A percentile compares a stretch with the other conserved stretches of the same genome.
Evolutionary conservation across 2,113 vertebrate species (phyloP).

Genomic region (Melanostigma gelatinosum): DNA sequence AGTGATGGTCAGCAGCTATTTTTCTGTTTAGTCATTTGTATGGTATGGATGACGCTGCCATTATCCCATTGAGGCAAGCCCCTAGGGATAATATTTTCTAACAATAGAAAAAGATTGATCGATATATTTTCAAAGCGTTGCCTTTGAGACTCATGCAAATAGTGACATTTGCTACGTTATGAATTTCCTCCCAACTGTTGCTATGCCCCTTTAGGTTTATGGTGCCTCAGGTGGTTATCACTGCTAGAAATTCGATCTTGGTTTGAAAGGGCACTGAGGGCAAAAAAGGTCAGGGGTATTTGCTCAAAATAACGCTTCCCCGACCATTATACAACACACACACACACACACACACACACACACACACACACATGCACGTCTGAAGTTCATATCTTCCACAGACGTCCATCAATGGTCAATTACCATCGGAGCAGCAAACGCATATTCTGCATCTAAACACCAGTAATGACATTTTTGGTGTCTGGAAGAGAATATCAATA

Average conservation of each 20-base stretch:
- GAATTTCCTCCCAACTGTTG: slow-evolving; percentile 56
- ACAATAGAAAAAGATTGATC: neutral
- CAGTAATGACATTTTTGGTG: slow-evolving; percentile 60
- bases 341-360: neutral
- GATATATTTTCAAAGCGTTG: neutral
- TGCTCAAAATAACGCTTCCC: slow-evolving; percentile 49
- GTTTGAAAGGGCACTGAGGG: slow-evolving; percentile 60
- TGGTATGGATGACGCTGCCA: slow-evolving; percentile 4
- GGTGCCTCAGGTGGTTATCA: slow-evolving; percentile 59
- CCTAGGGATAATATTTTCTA: neutral
- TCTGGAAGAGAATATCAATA: slow-evolving; percentile 54
- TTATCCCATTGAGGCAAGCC: slow-evolving; percentile 12
- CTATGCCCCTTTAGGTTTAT: slow-evolving; percentile 37
- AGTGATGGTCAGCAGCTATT: slow-evolving; percentile 18
- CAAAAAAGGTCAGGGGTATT: slow-evolving; percentile 59
- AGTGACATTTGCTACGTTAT: slow-evolving; percentile 59
- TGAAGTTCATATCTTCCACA: slow-evolving; percentile 1
- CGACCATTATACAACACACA: neutral
- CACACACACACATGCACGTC: neutral
- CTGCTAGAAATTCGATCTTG: slow-evolving; percentile 50
- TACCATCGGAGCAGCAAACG: slow-evolving; percentile 16
- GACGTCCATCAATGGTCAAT: slow-evolving; percentile 22
- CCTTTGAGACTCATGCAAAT: slow-evolving; percentile 58
- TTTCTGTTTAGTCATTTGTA: slow-evolving; percentile 6
- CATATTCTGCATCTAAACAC: slow-evolving; percentile 50